Conservation (phyloP, 2,113 vertebrate genomes). For the Eleginops maclovinus region DNA sequence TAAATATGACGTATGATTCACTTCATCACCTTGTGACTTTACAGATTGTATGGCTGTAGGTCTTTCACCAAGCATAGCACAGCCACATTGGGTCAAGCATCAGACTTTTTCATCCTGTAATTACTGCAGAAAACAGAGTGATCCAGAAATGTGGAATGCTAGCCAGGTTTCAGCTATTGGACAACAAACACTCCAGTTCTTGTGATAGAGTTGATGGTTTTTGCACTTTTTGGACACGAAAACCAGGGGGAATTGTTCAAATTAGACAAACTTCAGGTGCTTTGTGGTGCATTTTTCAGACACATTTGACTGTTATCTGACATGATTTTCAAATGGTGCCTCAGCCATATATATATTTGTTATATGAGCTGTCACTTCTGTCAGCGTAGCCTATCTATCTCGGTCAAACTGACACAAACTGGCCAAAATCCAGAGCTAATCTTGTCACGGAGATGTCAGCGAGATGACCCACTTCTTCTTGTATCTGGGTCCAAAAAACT, state of each 20-base stretch:
- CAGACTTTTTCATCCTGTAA: background rate
- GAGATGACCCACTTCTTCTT: slow-evolving; percentile 59
- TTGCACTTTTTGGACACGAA: background rate
- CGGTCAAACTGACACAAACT: slow-evolving; percentile 49
- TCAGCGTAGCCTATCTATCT: slow-evolving; percentile 31
- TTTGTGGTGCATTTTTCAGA: background rate
- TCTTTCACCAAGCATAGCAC: slow-evolving; percentile 30
- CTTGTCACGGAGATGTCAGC: slow-evolving; percentile 53
- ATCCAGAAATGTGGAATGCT: background rate
- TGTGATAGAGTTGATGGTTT: too few species aligned
- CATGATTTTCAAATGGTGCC: slow-evolving; percentile 1
- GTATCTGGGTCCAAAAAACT: slow-evolving; percentile 42
- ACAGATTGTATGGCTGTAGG: slow-evolving; percentile 31
- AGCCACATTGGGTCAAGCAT: background rate
- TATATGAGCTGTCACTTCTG: slow-evolving; percentile 20
- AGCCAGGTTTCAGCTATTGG: background rate
- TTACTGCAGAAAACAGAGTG: background rate
- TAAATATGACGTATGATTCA: slow-evolving; percentile 42
- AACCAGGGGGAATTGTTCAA: background rate
- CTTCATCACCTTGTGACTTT: slow-evolving; percentile 33
- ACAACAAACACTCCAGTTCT: background rate
- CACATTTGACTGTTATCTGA: too few species aligned
- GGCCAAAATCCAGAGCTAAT: slow-evolving; percentile 60
- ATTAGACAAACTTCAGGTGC: background rate
- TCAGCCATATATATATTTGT: slow-evolving; percentile 16